Base-by-base conservation (phyloP, 2,113 vertebrate genomes). In the Microcebus tavaratra region DNA sequence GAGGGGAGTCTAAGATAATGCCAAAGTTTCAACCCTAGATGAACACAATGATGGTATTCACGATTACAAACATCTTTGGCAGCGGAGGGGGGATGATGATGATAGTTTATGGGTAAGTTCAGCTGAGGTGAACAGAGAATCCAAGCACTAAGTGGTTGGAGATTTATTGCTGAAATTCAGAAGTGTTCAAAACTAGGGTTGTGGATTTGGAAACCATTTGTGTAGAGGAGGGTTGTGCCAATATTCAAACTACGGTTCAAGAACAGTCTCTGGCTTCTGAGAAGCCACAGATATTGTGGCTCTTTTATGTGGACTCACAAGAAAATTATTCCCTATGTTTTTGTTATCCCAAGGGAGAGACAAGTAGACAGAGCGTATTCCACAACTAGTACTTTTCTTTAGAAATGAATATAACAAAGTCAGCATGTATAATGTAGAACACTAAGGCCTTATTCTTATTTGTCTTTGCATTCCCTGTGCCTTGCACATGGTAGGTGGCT, bases 201-300 rank as follows among this genome's bases (percentile, higher is more conserved):
- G 95, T 57, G 81, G 81, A 95, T 93, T 96, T 92, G 90, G 92
- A 97, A 96, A 53, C 73, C 70, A 90, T 87, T 86, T 83, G 53
- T 50, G 34, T 83, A 57, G 45, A 63, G 36, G 17, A 65, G 2
- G 75, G 6, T 53, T 83, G 61, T 95, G 96, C 90, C 92, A 95
- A 31, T 65, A 50, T 65, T 83, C 53, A 90, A 96, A 93, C 75
- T 83, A 83, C 27, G 20, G 57, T 59, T 93, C 20, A 25, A 93
- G 61, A 87, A 78, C 73, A 90, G 76, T 21, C 68, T 83, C 81
- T 76, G 75, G 67, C 81, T 93, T 90, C 61, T 90, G 55, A 96
- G 68, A 90, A 90, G 45, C 68, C 92, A 78, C 90, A 92, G 90
- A 93, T 72, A 87, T 3, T 78, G 61, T 90, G 70, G 25, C 45